phyloP scores from a whole-genome alignment of 30 jellyfish, hydroid and myxozoan genomes.

The Aurelia aurita complex sp. Pacific region DNA sequence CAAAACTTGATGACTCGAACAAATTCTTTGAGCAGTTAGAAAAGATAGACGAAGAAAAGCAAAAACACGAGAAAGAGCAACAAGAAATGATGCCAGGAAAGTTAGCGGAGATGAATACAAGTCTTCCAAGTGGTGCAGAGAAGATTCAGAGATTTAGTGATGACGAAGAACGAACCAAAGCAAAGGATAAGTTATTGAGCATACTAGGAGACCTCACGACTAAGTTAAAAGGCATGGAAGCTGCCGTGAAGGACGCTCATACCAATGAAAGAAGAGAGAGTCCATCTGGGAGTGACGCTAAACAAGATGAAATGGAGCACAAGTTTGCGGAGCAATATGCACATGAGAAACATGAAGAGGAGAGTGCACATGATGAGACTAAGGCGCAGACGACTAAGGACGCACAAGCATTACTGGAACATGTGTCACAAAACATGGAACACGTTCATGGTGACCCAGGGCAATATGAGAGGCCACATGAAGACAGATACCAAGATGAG shows the following conservation, averaged over 20 bases:
- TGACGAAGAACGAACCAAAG: slow-evolving; percentile 73
- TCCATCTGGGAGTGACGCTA: not conserved
- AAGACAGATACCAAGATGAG: slow-evolving; percentile 6
- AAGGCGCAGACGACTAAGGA: slow-evolving; percentile 7
- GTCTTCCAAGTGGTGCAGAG: slow-evolving; percentile 5
- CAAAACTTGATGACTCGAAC: slow-evolving; percentile 41
- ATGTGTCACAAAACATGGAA: slow-evolving; percentile 17
- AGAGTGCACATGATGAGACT: not conserved
- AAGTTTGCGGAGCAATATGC: not conserved
- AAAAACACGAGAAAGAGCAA: slow-evolving; percentile 42
- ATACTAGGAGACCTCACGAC: slow-evolving; percentile 86
- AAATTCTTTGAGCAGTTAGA: slow-evolving; percentile 75
- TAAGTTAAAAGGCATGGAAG: slow-evolving; percentile 94
- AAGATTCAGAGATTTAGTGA: slow-evolving; percentile 19
- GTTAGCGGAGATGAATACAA: slow-evolving; percentile 19
- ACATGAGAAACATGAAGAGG: slow-evolving; percentile 3
- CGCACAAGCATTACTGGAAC: slow-evolving; percentile 21
- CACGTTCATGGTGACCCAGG: slow-evolving; percentile 17
- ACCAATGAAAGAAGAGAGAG: slow-evolving; percentile 57
- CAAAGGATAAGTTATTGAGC: slow-evolving; percentile 80
- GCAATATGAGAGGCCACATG: not conserved
- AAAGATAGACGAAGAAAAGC: slow-evolving; percentile 67
- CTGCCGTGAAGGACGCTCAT: slow-evolving; percentile 72
- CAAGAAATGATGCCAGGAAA: slow-evolving; percentile 28
- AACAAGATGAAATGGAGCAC: slow-evolving; percentile 13